Conservation (phyloP, 2,888 invertebrate species). For the Nomada ferruginata region DNA sequence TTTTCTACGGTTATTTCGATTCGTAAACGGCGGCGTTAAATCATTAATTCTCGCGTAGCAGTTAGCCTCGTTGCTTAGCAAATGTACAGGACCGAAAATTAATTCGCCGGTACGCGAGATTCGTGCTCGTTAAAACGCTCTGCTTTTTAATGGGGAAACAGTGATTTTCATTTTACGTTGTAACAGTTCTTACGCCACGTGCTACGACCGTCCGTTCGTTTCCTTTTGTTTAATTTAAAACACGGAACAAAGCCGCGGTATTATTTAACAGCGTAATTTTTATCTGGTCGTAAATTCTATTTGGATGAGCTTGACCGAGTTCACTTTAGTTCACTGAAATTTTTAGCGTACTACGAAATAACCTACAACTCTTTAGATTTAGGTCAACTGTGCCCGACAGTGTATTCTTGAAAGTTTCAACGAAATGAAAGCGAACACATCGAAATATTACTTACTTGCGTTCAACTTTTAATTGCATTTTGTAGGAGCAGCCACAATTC, state of each 20-base stretch:
- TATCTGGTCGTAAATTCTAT: constrained; percentile 38
- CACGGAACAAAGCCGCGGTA: not conserved
- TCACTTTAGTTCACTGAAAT: constrained; percentile 38
- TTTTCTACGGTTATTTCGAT: not conserved
- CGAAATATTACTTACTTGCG: constrained; percentile 33
- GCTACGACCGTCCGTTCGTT: not conserved
- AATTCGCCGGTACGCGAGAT: constrained; percentile 1
- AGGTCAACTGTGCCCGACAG: constrained; percentile 29
- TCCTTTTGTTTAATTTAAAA: not conserved
- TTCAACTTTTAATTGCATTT: constrained; percentile 44
- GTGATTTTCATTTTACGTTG: not conserved
- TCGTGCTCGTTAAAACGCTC: constrained; percentile 32
- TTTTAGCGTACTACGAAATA: constrained; percentile 41
- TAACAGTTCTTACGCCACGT: not conserved
- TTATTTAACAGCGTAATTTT: constrained; percentile 28
- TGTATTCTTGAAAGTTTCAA: constrained; percentile 41
- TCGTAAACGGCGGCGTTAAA: not conserved
- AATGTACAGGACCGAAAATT: constrained; percentile 8
- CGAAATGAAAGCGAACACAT: constrained; percentile 37
- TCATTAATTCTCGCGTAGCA: constrained; percentile 17
- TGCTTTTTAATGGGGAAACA: constrained; percentile 2
- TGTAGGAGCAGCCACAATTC: constrained; percentile 18
- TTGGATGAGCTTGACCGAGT: constrained; percentile 3
- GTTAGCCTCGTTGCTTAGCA: not conserved
- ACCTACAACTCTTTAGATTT: constrained; percentile 35